Conservation (phyloP, 2,888 invertebrate species). For the Malacosoma neustria region DNA sequence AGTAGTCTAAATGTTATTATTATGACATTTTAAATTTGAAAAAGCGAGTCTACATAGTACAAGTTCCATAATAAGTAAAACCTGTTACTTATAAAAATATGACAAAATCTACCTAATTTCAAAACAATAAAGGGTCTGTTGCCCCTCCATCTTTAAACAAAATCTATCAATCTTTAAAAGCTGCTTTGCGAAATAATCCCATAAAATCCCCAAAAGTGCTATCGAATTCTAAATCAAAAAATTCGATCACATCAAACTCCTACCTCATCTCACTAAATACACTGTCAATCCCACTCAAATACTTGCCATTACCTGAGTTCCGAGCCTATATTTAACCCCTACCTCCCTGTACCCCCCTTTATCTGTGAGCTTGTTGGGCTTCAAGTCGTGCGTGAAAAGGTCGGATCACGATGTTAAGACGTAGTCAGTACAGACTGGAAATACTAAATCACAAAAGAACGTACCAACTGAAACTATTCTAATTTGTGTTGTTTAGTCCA, state of each 20-base stretch:
- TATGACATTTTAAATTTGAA: too few relatives aligned
- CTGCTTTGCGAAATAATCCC: not conserved
- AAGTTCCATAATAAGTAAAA: too few relatives aligned
- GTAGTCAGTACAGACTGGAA: not conserved
- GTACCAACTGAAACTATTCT: too few relatives aligned
- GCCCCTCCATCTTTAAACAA: not conserved
- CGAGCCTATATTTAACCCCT: slow-evolving; percentile 15
- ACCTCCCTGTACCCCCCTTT: slow-evolving; percentile 10
- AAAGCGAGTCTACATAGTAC: too few relatives aligned
- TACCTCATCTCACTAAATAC: not conserved
- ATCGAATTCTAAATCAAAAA: not conserved
- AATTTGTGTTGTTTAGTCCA: too few relatives aligned
- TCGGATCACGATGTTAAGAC: slow-evolving; percentile 1
- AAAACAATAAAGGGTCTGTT: too few relatives aligned
- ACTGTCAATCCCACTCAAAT: not conserved
- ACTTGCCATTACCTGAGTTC: slow-evolving; percentile 15
- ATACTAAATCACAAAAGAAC: too few relatives aligned
- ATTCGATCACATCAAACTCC: not conserved
- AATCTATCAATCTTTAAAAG: not conserved
- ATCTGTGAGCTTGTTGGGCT: slow-evolving; percentile 14
- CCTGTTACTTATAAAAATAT: too few relatives aligned
- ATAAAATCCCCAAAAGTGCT: not conserved
- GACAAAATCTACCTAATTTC: too few relatives aligned
- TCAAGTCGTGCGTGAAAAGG: slow-evolving; percentile 17
- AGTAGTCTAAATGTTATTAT: too few relatives aligned